Base-by-base conservation (phyloP, 1,140 invertebrate genomes). In the Camponotus pennsylvanicus region DNA sequence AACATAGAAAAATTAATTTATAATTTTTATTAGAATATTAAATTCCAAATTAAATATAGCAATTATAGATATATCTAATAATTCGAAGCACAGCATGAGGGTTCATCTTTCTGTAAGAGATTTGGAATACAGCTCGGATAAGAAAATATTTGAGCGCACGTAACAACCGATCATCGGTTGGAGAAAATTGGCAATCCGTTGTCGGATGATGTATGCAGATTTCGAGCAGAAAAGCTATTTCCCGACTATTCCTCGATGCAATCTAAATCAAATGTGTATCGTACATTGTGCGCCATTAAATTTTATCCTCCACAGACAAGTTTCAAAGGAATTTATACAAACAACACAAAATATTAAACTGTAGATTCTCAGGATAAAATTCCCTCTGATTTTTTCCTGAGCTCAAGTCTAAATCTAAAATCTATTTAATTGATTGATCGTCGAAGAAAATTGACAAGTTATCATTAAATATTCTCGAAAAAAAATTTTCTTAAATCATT, bases 191-290 rank as follows among this genome's bases (percentile, higher is more conserved):
- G 63, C 57, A 85, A 79, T 59, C 79, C 32, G 75, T 89, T 89
- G 88, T 89, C 61, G 40, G 57, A 73, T 70, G 45, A 84, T 85
- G 79, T 79, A 89, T 75, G 85, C 67, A 78, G 52, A 79, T 77
- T 87, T 87, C 75, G 80, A 90, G 87, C 73, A 75, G 57, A 80
- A 90, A 85, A 89, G 64, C 76, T 89, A 90, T 90, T 89, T 89
- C 70, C 79, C 69, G 57, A 80, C 85, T 86, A 89, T 90, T 84
- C 63, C 57, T 66, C 27, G 55, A 21, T 21, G 7, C 13, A 8
- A 3, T 34, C 40, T 75, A 66, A 88, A 86, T 82, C 61, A 52
- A 78, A 76, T 34, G 57, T 61, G 13, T 6, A 40, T 40, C 18
- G n/a, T 66, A 37, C 5, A 15, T n/a, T 7, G 37, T 6, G 37